Conservation (phyloP, 1,140 invertebrate genomes). For the Temnothorax nylanderi region DNA sequence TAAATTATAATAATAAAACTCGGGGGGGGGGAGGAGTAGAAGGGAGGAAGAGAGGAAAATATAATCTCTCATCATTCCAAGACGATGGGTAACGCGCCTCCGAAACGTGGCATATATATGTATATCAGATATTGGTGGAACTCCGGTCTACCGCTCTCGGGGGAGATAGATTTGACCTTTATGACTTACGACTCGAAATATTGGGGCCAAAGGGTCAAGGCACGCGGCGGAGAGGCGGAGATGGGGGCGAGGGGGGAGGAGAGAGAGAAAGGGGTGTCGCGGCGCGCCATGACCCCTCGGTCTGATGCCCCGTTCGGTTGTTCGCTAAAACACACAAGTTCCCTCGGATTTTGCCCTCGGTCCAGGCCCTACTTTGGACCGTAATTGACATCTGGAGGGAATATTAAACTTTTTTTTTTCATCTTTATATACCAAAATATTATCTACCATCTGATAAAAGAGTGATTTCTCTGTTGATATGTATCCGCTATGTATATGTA, state of each 20-base stretch:
- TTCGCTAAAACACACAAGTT: slow-evolving; percentile 63
- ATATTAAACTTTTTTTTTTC: slow-evolving; percentile 66
- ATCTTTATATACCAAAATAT: slow-evolving; percentile 76
- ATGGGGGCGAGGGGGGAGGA: not conserved
- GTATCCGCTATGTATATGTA: slow-evolving; percentile 44
- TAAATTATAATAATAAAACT: not conserved
- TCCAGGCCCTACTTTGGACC: slow-evolving; percentile 77
- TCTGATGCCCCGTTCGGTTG: slow-evolving; percentile 26
- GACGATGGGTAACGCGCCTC: slow-evolving; percentile 30
- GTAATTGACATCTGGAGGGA: slow-evolving; percentile 77
- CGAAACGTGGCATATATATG: slow-evolving; percentile 31
- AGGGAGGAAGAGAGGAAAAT: not conserved
- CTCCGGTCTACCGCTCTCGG: slow-evolving; percentile 33
- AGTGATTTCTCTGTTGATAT: slow-evolving; percentile 66
- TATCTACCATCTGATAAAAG: slow-evolving; percentile 76
- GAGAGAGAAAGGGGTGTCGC: slow-evolving; percentile 50
- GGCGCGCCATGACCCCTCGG: slow-evolving; percentile 36
- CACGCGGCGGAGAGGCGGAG: slow-evolving; percentile 2
- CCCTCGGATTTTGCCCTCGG: slow-evolving; percentile 73
- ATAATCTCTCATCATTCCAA: slow-evolving; percentile 28
- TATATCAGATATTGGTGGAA: slow-evolving; percentile 40
- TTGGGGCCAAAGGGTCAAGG: slow-evolving; percentile 50
- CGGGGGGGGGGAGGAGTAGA: not conserved
- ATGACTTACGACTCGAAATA: slow-evolving; percentile 64
- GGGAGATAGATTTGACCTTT: slow-evolving; percentile 56